phyloP scores from a whole-genome alignment of 2,113 vertebrate genomes.

The Macrotis lagotis region DNA sequence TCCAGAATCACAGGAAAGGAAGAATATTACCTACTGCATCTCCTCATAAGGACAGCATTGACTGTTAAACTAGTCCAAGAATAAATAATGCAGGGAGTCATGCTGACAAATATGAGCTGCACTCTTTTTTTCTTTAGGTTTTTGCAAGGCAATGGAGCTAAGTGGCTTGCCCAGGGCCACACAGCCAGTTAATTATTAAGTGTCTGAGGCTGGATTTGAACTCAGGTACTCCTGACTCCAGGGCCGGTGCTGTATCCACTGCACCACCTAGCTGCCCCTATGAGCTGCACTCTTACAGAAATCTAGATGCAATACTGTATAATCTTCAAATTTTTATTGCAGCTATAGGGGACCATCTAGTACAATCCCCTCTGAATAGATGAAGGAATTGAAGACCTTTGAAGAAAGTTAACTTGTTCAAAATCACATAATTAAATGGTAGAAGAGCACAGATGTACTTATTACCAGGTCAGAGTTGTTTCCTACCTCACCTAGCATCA shows the following conservation, averaged over 20 bases:
- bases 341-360: background rate
- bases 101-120: background rate
- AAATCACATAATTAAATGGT: accelerated
- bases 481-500: background rate
- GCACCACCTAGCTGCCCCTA: no score
- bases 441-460: no score
- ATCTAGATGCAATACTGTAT: background rate
- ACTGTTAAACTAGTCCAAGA: background rate
- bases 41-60: background rate
- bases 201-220: no score
- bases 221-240: no score
- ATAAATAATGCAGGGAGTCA: background rate
- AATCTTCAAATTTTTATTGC: background rate
- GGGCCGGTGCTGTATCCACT: no score
- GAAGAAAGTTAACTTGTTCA: background rate
- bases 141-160: no score
- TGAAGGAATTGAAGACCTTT: accelerated
- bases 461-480: background rate
- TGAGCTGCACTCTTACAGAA: background rate
- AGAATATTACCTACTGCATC: background rate
- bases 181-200: no score
- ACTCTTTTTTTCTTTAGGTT: no score
- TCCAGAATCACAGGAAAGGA: background rate
- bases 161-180: no score
- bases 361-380: background rate